Conservation (phyloP, 1,140 invertebrate genomes). For the Ostrea denselamellosa region DNA sequence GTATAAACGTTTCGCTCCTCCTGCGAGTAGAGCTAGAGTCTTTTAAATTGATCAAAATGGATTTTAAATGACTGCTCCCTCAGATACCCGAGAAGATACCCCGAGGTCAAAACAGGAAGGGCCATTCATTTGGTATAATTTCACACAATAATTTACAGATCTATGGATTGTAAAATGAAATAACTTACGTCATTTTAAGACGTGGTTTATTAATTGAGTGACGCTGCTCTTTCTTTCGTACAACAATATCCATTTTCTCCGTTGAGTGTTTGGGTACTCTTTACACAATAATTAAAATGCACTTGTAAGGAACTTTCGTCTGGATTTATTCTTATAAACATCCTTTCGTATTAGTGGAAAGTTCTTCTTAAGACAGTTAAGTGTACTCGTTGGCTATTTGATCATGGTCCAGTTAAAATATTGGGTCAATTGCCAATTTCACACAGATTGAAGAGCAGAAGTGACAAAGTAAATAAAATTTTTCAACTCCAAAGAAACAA, state of each 20-base stretch:
- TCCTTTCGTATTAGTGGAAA: background rate
- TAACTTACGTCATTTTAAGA: constrained; percentile 5
- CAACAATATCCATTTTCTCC: constrained; percentile 33
- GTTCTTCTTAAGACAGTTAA: background rate
- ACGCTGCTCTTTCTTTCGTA: background rate
- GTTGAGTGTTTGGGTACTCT: background rate
- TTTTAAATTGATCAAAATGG: constrained; percentile 15
- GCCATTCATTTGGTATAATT: background rate
- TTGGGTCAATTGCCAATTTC: background rate
- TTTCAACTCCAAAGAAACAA: background rate
- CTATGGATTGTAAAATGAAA: background rate
- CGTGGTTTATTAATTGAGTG: constrained; percentile 1
- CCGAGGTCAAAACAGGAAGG: constrained; percentile 2
- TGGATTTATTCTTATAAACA: background rate
- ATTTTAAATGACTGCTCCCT: constrained; percentile 38
- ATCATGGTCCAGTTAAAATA: background rate
- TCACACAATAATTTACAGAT: background rate
- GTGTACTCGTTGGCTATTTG: background rate
- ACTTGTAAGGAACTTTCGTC: background rate
- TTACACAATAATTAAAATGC: background rate
- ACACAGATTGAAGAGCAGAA: background rate
- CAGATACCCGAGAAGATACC: background rate
- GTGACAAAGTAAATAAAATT: background rate
- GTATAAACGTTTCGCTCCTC: background rate
- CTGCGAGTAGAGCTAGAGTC: constrained; percentile 2